A percentile compares a stretch with the other conserved stretches of the same genome.
Conservation (phyloP, 2,113 vertebrate genomes). For the Nycticryphes semicollaris region DNA sequence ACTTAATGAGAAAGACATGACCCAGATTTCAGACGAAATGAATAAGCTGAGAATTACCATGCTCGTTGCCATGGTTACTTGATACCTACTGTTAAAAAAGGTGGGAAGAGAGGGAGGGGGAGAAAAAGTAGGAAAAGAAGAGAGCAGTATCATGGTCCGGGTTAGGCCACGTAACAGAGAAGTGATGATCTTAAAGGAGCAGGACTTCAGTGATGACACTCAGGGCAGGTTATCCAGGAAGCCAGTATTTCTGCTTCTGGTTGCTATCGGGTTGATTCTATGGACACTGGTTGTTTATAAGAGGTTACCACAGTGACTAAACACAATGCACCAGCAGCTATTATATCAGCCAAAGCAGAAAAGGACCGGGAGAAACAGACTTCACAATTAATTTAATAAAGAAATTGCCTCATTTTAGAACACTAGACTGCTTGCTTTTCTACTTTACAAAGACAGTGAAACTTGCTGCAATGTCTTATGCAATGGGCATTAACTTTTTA, state of each 20-base stretch:
- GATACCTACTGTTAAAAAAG: not conserved
- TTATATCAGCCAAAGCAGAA: not conserved
- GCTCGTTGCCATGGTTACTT: slow-evolving; percentile 35
- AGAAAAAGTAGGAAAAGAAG: not conserved
- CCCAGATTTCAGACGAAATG: not conserved
- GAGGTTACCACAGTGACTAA: not conserved
- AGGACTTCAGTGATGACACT: not conserved
- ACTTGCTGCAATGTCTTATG: not conserved
- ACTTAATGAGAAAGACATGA: not conserved
- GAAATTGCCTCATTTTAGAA: not conserved
- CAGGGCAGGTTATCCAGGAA: not conserved
- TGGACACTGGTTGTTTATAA: not conserved
- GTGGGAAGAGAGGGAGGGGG: not conserved
- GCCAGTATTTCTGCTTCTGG: not conserved
- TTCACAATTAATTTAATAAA: not conserved
- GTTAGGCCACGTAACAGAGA: not conserved
- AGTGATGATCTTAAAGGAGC: rapidly evolving
- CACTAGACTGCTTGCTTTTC: not conserved
- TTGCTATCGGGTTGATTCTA: not conserved
- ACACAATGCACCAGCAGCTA: not conserved
- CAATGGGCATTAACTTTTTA: not conserved
- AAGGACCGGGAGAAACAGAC: not conserved
- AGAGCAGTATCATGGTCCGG: not conserved
- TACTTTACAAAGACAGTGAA: not conserved
- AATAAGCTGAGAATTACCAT: not conserved